These are phyloP conservation scores for Coleophora deauratella DNA, from an alignment of 2,888 invertebrate genomes.

Conservation along the genomic window DNA sequence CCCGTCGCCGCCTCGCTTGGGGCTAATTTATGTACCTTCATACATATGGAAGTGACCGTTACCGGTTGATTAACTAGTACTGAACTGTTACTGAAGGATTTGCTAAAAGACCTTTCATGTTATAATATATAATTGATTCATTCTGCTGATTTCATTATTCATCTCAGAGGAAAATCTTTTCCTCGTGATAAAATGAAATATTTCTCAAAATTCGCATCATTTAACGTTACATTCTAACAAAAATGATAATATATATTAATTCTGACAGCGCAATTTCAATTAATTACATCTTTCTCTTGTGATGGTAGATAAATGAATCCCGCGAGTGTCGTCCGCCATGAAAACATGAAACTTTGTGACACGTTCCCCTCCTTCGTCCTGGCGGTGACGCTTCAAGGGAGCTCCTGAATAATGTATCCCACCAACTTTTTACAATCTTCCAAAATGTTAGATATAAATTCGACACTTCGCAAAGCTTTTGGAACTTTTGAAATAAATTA, in stretches of 20 bases:
- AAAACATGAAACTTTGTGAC: slow-evolving; percentile 56
- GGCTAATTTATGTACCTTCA: slow-evolving; percentile 23
- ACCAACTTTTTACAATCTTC: slow-evolving; percentile 44
- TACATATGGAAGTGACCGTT: background rate
- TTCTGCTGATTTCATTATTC: too few species aligned
- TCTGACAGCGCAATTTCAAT: slow-evolving; percentile 55
- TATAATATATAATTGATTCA: too few species aligned
- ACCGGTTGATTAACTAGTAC: slow-evolving; percentile 2
- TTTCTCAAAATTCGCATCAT: too few species aligned
- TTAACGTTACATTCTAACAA: background rate
- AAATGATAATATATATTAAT: slow-evolving; percentile 16
- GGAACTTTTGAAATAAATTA: slow-evolving; percentile 23
- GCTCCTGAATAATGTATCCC: slow-evolving; percentile 57
- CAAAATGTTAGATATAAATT: slow-evolving; percentile 32
- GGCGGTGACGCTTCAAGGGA: slow-evolving; percentile 23
- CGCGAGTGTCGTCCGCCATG: slow-evolving; percentile 43
- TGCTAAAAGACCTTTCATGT: background rate
- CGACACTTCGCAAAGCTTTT: slow-evolving; percentile 18
- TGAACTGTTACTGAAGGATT: background rate
- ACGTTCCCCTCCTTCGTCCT: slow-evolving; percentile 34
- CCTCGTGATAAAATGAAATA: too few species aligned
- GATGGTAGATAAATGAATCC: slow-evolving; percentile 54
- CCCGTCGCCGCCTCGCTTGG: slow-evolving; percentile 19
- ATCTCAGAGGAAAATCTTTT: too few species aligned
- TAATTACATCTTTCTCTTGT: slow-evolving; percentile 53